These are phyloP conservation scores for Melanaphis sacchari DNA, from an alignment of 1,140 invertebrate genomes.

Conservation along the genomic window DNA sequence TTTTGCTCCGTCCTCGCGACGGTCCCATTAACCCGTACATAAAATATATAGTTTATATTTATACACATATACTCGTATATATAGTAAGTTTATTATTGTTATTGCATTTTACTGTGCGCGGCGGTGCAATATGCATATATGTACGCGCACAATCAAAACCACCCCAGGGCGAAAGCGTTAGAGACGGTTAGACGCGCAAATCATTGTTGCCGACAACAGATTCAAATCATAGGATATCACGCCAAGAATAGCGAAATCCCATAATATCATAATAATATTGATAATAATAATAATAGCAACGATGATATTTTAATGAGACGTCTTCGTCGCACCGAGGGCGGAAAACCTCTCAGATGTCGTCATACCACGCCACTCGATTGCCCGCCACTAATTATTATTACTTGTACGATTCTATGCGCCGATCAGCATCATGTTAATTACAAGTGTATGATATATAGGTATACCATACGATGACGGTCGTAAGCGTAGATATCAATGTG, in stretches of 20 bases:
- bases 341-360: neutral
- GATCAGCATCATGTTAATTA: neutral
- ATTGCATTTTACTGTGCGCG: constrained; percentile 11
- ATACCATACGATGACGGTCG: neutral
- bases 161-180: neutral
- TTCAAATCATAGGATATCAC: neutral
- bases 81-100: constrained; percentile 38
- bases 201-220: neutral
- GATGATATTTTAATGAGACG: neutral
- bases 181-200: neutral
- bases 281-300: neutral
- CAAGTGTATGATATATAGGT: neutral
- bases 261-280: no score
- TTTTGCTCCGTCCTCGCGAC: neutral
- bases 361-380: neutral
- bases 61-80: neutral
- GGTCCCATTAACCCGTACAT: neutral
- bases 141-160: neutral
- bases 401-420: neutral
- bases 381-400: constrained; percentile 21
- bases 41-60: neutral
- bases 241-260: neutral
- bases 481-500: neutral
- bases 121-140: neutral
- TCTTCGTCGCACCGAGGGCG: neutral